Evolutionary conservation across 2,797 vertebrate genomes (phyloP), one percentile per base, ranked within the genome.

Genomic region (Melanotaenia maccullochi): DNA sequence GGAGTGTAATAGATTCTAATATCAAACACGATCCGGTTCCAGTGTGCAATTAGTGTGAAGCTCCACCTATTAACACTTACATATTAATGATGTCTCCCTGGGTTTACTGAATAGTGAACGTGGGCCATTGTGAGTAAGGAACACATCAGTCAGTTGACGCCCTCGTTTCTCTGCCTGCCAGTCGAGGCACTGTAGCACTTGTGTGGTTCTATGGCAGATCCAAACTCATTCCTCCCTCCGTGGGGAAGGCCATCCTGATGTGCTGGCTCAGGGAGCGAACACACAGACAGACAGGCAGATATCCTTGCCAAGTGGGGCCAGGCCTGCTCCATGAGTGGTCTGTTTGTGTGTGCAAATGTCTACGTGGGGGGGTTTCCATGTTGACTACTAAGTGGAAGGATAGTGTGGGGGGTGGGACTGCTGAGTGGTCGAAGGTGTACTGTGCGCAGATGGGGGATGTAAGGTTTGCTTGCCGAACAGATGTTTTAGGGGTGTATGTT

Each of bases 31-130:
- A 79, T 87, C 71, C 13, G 22, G 52, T 93, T 93, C 88, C 85
- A 92, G 86, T 67, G 28, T 68, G 89, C 89, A 93, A 92, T 92
- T 94, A 94, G 90, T 84, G 81, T 44, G 60, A 79, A 68, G 90
- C 89, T 82, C 81, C 87, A 89, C 91, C 85, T 92, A 93, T 94
- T 95, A 94, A 93, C 86, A 82, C 79, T 75, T 86, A 67, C 85
- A 87, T 91, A 93, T 89, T 88, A 91, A 92, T 81, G 79, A 71
- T 35, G 57, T 90, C 81, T 90, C 84, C 56, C 56, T 61, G 51
- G 85, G 79, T 86, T 87, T 79, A 47, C 65, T 64, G 59, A 44
- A 20, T 85, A 33, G 42, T 78, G 81, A 78, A 67, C 63, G 61
- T 42, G 69, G 79, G 70, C 57, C 54, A 51, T 75, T 75, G 79